phyloP scores from a whole-genome alignment of 2,888 invertebrate genomes.

The Leptopilina myrica region DNA sequence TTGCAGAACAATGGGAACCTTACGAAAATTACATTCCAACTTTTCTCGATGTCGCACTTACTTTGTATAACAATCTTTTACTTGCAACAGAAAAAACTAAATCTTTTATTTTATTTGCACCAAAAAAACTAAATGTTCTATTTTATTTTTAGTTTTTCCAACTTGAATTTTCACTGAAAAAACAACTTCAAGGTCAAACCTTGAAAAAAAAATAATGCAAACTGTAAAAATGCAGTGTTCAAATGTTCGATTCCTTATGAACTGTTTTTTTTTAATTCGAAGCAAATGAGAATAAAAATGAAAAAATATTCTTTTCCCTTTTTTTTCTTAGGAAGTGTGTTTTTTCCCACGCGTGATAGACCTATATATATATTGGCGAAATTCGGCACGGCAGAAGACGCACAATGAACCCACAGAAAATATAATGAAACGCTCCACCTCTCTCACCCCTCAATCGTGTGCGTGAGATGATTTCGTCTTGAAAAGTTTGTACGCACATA shows the following conservation, averaged over 20 bases:
- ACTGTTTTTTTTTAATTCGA: too few species aligned
- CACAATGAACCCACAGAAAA: conserved; percentile 43
- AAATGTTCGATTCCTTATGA: too few species aligned
- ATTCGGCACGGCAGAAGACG: conserved; percentile 41
- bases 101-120: too few species aligned
- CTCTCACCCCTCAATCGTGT: conserved; percentile 17
- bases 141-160: too few species aligned
- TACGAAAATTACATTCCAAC: conserved; percentile 8
- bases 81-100: too few species aligned
- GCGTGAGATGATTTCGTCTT: conserved; percentile 53
- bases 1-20: conserved; percentile 31
- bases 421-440: conserved; percentile 52
- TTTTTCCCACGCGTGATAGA: conserved; percentile 52
- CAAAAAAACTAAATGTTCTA: too few species aligned
- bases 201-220: too few species aligned
- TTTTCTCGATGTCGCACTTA: neutral
- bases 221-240: too few species aligned
- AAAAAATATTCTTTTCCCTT: neutral
- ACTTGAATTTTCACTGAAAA: too few species aligned
- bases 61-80: too few species aligned
- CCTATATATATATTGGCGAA: conserved; percentile 46
- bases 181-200: too few species aligned
- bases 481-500: conserved; percentile 45
- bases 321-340: neutral
- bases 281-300: neutral